phyloP scores from a whole-genome alignment of 2,888 invertebrate genomes.

The Scaptomyza flava region DNA sequence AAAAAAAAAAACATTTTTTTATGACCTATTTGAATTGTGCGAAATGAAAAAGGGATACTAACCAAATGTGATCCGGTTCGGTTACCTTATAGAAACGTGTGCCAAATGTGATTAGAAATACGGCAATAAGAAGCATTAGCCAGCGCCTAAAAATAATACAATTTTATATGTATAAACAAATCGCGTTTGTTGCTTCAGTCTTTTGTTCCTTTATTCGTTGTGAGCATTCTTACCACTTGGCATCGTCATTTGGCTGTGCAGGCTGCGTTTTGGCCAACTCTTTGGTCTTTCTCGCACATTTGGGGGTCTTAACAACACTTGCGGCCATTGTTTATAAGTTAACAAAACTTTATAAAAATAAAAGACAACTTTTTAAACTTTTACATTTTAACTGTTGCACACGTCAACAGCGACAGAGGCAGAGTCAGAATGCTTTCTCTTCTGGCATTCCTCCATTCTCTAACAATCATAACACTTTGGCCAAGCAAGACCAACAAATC shows the following conservation, averaged over 20 bases:
- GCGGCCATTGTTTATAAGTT: conserved; percentile 47
- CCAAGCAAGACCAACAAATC: background rate
- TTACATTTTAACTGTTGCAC: conserved; percentile 55
- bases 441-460: conserved; percentile 49
- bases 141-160: conserved; percentile 83
- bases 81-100: conserved; percentile 95
- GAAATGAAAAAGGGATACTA: conserved; percentile 68
- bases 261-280: conserved; percentile 16
- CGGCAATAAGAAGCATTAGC: conserved; percentile 88
- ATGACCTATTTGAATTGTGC: background rate
- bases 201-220: conserved; percentile 41
- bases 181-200: conserved; percentile 61
- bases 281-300: conserved; percentile 42
- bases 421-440: conserved; percentile 68
- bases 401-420: conserved; percentile 63
- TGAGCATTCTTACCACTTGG: conserved; percentile 45
- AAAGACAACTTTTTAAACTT: background rate
- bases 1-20: background rate
- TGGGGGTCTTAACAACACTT: conserved; percentile 62
- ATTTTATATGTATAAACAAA: background rate
- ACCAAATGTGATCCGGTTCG: conserved; percentile 98
- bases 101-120: conserved; percentile 88
- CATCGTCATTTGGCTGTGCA: conserved; percentile 6
- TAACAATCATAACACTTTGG: conserved; percentile 46
- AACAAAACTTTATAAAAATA: conserved; percentile 1